Evolutionary conservation across 2,113 vertebrate genomes (phyloP).

Genomic region (Heteronetta atricapilla): DNA sequence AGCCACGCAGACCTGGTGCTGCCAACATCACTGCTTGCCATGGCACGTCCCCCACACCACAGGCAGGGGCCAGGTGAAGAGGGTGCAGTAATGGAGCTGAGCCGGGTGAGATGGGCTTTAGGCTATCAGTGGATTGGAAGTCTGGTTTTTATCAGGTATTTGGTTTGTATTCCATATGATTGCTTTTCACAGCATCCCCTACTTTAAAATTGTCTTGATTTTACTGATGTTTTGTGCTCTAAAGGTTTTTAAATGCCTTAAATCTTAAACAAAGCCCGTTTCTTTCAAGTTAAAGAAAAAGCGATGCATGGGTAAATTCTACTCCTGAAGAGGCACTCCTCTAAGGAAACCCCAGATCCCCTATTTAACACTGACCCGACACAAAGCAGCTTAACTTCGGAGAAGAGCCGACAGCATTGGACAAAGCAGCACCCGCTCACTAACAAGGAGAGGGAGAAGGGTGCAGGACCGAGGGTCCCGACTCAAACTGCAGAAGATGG

Average conservation of each 20-base stretch:
- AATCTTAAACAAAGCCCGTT: not conserved
- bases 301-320: fast-evolving
- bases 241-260: not conserved
- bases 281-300: not conserved
- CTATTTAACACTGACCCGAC: fast-evolving
- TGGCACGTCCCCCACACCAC: not conserved
- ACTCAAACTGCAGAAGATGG: not conserved
- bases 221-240: fast-evolving
- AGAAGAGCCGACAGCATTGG: not conserved
- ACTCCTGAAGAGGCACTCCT: not conserved
- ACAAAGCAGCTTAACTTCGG: not conserved
- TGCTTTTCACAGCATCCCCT: not conserved
- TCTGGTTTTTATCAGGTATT: too few relatives aligned
- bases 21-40: not conserved
- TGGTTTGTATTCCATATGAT: not conserved
- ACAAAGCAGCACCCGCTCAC: not conserved
- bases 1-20: not conserved
- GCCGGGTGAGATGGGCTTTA: too few relatives aligned
- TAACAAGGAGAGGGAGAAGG: fast-evolving
- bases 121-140: not conserved
- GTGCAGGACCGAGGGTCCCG: not conserved
- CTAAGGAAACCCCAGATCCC: not conserved
- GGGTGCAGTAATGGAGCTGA: not conserved
- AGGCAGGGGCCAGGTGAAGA: not conserved
- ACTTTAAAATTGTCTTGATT: not conserved